Conservation (phyloP, 2,113 vertebrate species). For the Pelusios castaneus region DNA sequence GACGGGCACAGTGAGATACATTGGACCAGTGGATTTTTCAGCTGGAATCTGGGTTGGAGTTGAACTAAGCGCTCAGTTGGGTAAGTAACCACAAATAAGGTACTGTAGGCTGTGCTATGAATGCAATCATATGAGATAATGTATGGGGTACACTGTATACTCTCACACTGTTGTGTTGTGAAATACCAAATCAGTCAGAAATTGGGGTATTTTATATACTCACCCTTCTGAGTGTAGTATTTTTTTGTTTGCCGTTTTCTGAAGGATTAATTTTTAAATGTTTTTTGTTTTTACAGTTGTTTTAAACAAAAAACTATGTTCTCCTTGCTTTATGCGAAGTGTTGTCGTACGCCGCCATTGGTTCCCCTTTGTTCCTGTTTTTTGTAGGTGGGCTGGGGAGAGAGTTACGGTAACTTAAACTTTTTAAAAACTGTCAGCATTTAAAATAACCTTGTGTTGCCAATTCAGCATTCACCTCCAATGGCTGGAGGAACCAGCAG, state of each 20-base stretch:
- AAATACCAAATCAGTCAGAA: not conserved
- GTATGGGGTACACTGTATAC: not conserved
- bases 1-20: conserved; percentile 79
- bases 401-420: not conserved
- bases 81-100: conserved; percentile 66
- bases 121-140: accelerated
- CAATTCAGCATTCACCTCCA: not conserved
- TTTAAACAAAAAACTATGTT: not conserved
- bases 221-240: not conserved
- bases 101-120: not conserved
- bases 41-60: conserved; percentile 86
- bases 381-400: not conserved
- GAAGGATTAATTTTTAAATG: not conserved
- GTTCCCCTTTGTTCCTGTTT: not conserved
- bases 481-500: not conserved
- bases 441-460: not conserved
- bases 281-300: not conserved
- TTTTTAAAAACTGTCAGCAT: not conserved
- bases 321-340: not conserved
- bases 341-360: accelerated
- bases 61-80: conserved; percentile 84
- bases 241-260: not conserved
- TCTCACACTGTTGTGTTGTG: not conserved
- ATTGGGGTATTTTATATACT: not conserved
- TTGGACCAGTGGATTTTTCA: conserved; percentile 87